Base-by-base conservation (phyloP, 2,888 invertebrate genomes). In the Xanthorhoe spadicearia region DNA sequence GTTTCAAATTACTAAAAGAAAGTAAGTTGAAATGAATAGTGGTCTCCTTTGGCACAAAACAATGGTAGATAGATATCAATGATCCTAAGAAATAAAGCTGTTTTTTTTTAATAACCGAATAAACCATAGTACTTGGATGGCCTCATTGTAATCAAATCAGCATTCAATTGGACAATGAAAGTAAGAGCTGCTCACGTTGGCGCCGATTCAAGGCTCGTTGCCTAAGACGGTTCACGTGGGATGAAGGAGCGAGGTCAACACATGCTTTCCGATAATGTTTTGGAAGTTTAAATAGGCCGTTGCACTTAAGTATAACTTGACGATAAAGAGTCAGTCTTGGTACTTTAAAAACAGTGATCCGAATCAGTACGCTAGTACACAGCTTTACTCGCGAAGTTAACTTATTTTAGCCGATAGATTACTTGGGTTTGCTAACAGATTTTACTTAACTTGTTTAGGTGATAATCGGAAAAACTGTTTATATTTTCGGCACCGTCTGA, bases 91-190 rank as follows among this genome's bases (percentile, higher is more conserved):
- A 4, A 2, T 13, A 43, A 43, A 3, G 2, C 38, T 13, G 13
- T 43, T 43, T 43, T 43, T 4, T 43, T 1, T 0, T 13, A 35
- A 66, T 74, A 72, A 77, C 74, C 73, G 18, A 58, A 23, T 50
- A 64, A 43, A 48, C 38, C 50, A 38, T 55, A 38, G 35, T 58
- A 72, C 57, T 64, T 66, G 67, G 75, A 78, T 77, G 77, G 78
- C 83, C 83, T 85, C 79, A 85, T 86, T 87, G 83, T 87, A 80
- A 84, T 84, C 81, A 80, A 85, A 83, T 79, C 79, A 79, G 75
- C 80, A 83, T 83, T 84, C 74, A 81, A 82, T 82, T 74, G 86
- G 84, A 87, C 87, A 88, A 88, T 86, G 89, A 89, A 90, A 90
- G 89, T 90, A 83, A 88, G 86, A 84, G 84, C 79, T 75, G 73